These are phyloP conservation scores for Misgurnus mizolepis DNA, from an alignment of 2,113 vertebrate species.

Conservation along the genomic window DNA sequence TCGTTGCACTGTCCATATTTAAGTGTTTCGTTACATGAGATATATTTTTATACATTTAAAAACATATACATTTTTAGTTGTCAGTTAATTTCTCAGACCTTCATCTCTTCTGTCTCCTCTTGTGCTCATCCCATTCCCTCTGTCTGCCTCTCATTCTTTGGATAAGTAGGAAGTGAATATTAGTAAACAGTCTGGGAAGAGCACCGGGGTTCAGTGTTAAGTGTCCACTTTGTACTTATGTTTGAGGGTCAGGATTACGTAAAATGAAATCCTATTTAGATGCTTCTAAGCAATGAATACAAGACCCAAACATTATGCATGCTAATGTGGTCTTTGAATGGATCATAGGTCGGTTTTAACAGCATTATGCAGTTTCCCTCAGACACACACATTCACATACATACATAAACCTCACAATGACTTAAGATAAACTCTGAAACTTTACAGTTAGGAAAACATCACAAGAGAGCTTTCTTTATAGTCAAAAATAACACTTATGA, in stretches of 20 bases:
- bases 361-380: conserved; percentile 29
- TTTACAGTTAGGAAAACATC: background rate
- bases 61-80: background rate
- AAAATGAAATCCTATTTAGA: conserved; percentile 9
- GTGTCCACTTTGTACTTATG: conserved; percentile 42
- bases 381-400: conserved; percentile 14
- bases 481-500: conserved; percentile 12
- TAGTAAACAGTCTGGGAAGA: conserved; percentile 4
- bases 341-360: conserved; percentile 35
- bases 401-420: conserved; percentile 42
- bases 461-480: background rate
- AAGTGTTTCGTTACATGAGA: no score
- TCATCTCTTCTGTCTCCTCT: background rate
- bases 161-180: conserved; percentile 7
- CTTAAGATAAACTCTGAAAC: conserved; percentile 1
- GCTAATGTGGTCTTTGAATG: conserved; percentile 10
- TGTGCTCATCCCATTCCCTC: conserved; percentile 13
- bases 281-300: conserved; percentile 21
- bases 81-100: background rate
- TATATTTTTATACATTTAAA: background rate
- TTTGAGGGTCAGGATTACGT: conserved; percentile 21
- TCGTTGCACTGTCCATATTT: no score
- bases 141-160: background rate
- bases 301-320: conserved; percentile 27
- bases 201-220: conserved; percentile 16